A percentile compares a stretch with the other conserved stretches of the same genome.
Conservation (phyloP, 2,888 invertebrate genomes). For the Hypselothyrea guttata region DNA sequence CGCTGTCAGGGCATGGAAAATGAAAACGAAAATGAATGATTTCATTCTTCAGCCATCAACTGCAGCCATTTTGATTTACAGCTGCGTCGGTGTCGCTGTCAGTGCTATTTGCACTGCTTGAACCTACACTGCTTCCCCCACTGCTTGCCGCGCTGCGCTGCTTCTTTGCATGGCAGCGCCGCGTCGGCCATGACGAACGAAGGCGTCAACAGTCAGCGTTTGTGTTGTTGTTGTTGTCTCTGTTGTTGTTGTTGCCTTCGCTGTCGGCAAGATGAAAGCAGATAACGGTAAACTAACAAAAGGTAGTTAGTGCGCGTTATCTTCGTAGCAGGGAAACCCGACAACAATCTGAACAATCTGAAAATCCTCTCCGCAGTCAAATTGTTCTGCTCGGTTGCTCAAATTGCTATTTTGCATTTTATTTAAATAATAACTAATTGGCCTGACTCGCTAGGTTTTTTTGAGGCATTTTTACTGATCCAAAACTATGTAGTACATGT, state of each 20-base stretch:
- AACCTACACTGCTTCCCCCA: conserved; percentile 6
- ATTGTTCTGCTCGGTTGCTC: conserved; percentile 62
- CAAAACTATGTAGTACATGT: too few species aligned
- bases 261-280: conserved; percentile 62
- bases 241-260: conserved; percentile 20
- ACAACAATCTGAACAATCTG: too few species aligned
- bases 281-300: conserved; percentile 61
- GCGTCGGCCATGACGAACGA: conserved; percentile 57
- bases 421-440: conserved; percentile 72
- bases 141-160: conserved; percentile 10
- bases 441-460: conserved; percentile 26
- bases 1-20: conserved; percentile 51
- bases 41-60: conserved; percentile 76
- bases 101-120: conserved; percentile 12
- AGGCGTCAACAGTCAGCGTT: conserved; percentile 68
- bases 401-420: conserved; percentile 66
- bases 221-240: conserved; percentile 23
- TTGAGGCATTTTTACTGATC: too few species aligned
- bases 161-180: conserved; percentile 45
- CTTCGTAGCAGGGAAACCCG: conserved; percentile 5
- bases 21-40: conserved; percentile 65
- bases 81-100: conserved; percentile 50
- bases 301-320: conserved; percentile 44
- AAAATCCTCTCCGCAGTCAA: conserved; percentile 50
- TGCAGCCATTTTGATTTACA: conserved; percentile 83